Conservation (phyloP, 2,113 vertebrate genomes). For the Arenaria interpres region DNA sequence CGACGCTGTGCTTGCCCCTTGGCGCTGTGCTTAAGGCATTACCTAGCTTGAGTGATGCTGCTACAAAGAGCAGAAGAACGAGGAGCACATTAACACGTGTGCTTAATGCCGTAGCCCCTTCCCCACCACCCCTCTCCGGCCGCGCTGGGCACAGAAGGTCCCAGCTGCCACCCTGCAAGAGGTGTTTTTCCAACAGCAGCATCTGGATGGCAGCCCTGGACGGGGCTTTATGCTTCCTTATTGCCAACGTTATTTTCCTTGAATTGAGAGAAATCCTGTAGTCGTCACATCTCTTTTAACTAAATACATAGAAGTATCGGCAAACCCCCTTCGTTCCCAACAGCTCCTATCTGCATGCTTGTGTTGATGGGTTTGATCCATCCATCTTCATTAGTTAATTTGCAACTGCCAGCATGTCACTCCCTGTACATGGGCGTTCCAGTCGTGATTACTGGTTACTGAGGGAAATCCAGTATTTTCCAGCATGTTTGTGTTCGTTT, state of each 20-base stretch:
- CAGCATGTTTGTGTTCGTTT: slow-evolving; percentile 37
- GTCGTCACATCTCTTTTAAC: neutral
- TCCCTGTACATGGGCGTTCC: neutral
- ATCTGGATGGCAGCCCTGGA: neutral
- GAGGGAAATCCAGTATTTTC: neutral
- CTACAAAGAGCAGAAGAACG: neutral
- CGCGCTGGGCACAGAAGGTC: rapidly evolving
- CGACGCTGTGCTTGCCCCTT: neutral
- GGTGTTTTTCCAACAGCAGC: neutral
- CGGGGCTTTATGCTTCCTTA: neutral
- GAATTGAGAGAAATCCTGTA: slow-evolving; percentile 38
- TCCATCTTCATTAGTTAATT: neutral
- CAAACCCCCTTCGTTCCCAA: neutral
- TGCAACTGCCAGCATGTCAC: neutral
- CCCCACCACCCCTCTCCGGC: neutral
- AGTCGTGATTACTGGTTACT: rapidly evolving
- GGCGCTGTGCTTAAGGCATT: neutral
- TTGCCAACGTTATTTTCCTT: slow-evolving; percentile 40
- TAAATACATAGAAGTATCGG: neutral
- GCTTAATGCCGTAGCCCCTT: neutral
- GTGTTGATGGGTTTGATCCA: neutral
- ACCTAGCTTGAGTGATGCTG: neutral
- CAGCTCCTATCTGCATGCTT: slow-evolving; percentile 8
- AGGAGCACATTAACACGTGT: neutral
- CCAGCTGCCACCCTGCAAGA: neutral